Evolutionary conservation across 2,888 invertebrate genomes (phyloP).

Genomic region (Polydrusus tereticollis): DNA sequence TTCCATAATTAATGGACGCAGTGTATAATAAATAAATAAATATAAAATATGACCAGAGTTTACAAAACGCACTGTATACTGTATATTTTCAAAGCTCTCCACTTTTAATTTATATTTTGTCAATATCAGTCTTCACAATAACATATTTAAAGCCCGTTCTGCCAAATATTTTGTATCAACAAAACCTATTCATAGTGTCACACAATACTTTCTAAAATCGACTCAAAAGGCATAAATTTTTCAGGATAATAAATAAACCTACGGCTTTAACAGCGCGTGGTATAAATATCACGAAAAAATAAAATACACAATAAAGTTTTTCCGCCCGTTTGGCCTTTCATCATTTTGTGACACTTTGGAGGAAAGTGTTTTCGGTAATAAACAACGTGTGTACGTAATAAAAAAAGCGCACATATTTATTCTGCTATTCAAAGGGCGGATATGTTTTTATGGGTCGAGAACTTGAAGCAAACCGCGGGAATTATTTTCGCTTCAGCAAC

Average conservation of each 20-base stretch:
- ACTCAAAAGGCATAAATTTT: slow-evolving; percentile 11
- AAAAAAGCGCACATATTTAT: slow-evolving; percentile 55
- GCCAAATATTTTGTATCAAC: neutral
- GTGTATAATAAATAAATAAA: no score
- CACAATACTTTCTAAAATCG: neutral
- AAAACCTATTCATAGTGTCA: neutral
- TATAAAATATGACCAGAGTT: no score
- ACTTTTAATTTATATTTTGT: no score
- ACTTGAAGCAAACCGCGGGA: slow-evolving; percentile 57
- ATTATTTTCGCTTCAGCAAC: slow-evolving; percentile 56
- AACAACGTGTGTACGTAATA: slow-evolving; percentile 44
- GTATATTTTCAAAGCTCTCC: no score
- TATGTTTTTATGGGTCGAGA: slow-evolving; percentile 57
- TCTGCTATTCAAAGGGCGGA: slow-evolving; percentile 57
- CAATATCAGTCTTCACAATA: neutral
- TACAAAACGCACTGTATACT: no score
- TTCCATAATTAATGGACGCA: no score
- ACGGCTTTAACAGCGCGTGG: slow-evolving; percentile 6
- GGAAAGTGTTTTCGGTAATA: slow-evolving; percentile 45
- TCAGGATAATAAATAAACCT: slow-evolving; percentile 30
- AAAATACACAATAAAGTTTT: slow-evolving; percentile 41
- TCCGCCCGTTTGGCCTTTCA: slow-evolving; percentile 26
- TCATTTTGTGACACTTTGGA: slow-evolving; percentile 26
- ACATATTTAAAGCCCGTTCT: neutral
- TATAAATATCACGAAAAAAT: slow-evolving; percentile 40